These are phyloP conservation scores for Gopherus evgoodei DNA, from an alignment of 2,113 vertebrate species.

Conservation along the genomic window DNA sequence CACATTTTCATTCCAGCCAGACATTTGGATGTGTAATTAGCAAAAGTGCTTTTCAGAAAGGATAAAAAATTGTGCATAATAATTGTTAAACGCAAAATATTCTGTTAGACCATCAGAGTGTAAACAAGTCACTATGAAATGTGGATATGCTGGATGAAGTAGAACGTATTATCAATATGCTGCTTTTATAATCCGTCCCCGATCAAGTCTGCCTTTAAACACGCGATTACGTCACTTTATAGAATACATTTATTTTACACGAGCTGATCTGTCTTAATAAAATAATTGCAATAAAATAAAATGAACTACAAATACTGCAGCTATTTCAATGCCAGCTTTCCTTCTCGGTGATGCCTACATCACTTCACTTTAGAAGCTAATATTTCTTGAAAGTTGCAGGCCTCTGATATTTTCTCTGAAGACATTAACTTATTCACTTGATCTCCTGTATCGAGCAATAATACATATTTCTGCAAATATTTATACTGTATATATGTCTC, in stretches of 20 bases:
- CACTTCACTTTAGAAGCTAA: neutral
- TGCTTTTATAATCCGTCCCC: neutral
- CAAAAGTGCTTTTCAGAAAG: neutral
- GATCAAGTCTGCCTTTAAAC: neutral
- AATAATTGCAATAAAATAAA: neutral
- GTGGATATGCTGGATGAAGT: neutral
- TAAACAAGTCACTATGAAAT: neutral
- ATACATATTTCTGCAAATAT: neutral
- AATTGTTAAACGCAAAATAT: neutral
- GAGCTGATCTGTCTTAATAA: neutral
- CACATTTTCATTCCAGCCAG: neutral
- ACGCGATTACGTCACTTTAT: accelerated
- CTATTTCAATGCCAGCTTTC: neutral
- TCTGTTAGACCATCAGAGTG: neutral
- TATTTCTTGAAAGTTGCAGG: neutral
- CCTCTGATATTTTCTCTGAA: accelerated
- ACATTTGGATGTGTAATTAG: neutral
- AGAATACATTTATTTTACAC: neutral
- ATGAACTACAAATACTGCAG: neutral
- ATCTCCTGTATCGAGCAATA: neutral
- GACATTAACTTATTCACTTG: neutral
- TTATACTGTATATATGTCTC: neutral
- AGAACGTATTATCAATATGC: neutral
- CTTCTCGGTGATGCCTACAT: neutral
- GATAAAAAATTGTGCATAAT: neutral